These are phyloP conservation scores for Acleris emargana DNA, from an alignment of 2,888 invertebrate species.

Conservation along the genomic window DNA sequence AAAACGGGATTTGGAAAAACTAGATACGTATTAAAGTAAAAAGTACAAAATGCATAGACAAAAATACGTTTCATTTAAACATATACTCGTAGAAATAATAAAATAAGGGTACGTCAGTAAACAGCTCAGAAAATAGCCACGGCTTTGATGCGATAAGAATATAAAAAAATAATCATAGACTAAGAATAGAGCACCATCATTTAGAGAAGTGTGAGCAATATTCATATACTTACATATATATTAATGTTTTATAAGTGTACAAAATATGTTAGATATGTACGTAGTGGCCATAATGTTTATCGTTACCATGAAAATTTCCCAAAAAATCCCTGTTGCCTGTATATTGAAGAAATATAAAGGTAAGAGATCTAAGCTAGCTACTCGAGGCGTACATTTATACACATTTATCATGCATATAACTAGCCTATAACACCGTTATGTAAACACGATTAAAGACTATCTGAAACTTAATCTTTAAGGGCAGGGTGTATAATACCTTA, in stretches of 20 bases:
- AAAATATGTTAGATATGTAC: slow-evolving; percentile 37
- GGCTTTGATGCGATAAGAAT: slow-evolving; percentile 37
- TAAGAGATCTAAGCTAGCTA: slow-evolving; percentile 55
- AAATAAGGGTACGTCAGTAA: slow-evolving; percentile 15
- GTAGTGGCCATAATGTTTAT: slow-evolving; percentile 7
- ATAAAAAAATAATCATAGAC: slow-evolving; percentile 41
- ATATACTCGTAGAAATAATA: slow-evolving; percentile 1
- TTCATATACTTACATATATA: slow-evolving; percentile 36
- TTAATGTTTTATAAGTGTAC: slow-evolving; percentile 16
- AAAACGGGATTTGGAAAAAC: background rate
- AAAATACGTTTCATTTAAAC: slow-evolving; percentile 4
- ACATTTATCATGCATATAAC: slow-evolving; percentile 69
- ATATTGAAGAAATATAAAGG: slow-evolving; percentile 73
- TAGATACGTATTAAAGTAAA: slow-evolving; percentile 3
- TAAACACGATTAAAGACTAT: slow-evolving; percentile 43
- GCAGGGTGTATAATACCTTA: slow-evolving; percentile 22
- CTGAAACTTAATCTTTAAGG: slow-evolving; percentile 5
- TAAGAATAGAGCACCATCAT: slow-evolving; percentile 34
- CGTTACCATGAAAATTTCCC: slow-evolving; percentile 29
- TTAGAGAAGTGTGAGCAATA: slow-evolving; percentile 57
- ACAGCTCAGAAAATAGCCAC: slow-evolving; percentile 37
- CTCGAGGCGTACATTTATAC: slow-evolving; percentile 67
- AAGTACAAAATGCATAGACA: slow-evolving; percentile 6
- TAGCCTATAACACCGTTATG: slow-evolving; percentile 55
- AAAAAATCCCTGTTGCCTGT: slow-evolving; percentile 62